Percentiles rank a stretch among this genome's conserved stretches.
Conservation (phyloP, 1,140 invertebrate genomes). For the Helicoverpa zea region DNA sequence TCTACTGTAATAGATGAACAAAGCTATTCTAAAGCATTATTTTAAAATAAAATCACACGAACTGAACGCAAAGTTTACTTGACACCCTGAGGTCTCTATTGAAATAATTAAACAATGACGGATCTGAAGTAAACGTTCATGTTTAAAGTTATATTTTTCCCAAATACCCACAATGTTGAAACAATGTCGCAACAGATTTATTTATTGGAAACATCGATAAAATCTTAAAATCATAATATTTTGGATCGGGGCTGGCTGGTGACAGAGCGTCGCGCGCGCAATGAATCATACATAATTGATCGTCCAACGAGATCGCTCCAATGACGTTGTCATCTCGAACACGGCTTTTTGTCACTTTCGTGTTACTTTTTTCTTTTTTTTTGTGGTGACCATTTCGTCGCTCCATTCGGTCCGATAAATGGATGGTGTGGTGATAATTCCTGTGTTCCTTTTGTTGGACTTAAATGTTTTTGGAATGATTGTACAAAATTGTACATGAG, state of each 20-base stretch:
- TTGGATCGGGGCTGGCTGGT: conserved; percentile 45
- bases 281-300: conserved; percentile 65
- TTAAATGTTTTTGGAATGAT: conserved; percentile 1
- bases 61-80: too few species aligned
- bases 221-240: conserved; percentile 61
- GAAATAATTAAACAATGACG: conserved; percentile 19
- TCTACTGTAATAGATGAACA: too few species aligned
- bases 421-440: conserved; percentile 43
- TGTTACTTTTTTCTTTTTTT: conserved; percentile 25
- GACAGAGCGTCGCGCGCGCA: conserved; percentile 40
- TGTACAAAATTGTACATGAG: background rate
- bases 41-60: too few species aligned
- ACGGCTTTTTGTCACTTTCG: conserved; percentile 54
- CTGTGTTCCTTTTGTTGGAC: conserved; percentile 7
- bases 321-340: conserved; percentile 51
- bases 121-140: conserved; percentile 32
- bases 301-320: conserved; percentile 38
- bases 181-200: conserved; percentile 49
- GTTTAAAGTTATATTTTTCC: conserved; percentile 12
- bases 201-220: conserved; percentile 46
- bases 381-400: conserved; percentile 36
- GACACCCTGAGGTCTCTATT: background rate
- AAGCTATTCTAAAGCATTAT: too few species aligned
- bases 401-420: conserved; percentile 44
- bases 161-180: conserved; percentile 32